Evolutionary conservation across 2,113 vertebrate genomes (phyloP), one percentile per base, ranked within the genome.

Genomic region (Crypturellus undulatus): DNA sequence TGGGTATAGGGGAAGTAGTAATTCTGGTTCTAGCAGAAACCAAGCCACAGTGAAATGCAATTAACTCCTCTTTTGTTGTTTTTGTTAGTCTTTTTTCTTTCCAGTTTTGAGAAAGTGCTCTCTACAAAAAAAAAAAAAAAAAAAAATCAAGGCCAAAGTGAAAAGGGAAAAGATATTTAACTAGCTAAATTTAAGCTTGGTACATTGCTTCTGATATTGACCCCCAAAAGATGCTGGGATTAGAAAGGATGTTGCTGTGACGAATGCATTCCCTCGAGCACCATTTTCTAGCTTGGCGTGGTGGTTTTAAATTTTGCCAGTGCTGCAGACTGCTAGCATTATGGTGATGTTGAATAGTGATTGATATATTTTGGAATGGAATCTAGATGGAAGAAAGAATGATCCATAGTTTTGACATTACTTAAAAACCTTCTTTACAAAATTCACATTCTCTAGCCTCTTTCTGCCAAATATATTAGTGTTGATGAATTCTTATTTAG

Each of bases 401-500:
- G 19, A 19, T 20, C 24, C 38, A 18, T 38, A 42, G 40, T 40
- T 40, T 13, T 59, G 45, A 13, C 84, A 73, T 73, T 84, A 79
- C 76, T 93, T 84, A 70, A 92, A 82, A 94, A 93, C 54, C 30
- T 42, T 91, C 20, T 78, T 95, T 70, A 70, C 12, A 79, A 64
- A 71, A 88, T 73, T 70, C 70, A 64, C 25, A 21, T 90, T 87
- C 42, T 90, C 42, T 92, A 75, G 75, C 80, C 83, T 84, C 56
- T 90, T 97, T 94, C 86, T 96, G 83, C 80, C 93, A 87, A 43
- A 59, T 30, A 49, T 93, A 86, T 49, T 90, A 87, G 22, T n/a
- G n/a, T 49, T 90, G 88, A 94, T 89, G 86, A 93, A 91, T 92
- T 90, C 52, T 84, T 93, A 59, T 80, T 89, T 88, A 92, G 69